phyloP scores from a whole-genome alignment of 2,888 invertebrate species.

The Slavum lentiscoides region DNA sequence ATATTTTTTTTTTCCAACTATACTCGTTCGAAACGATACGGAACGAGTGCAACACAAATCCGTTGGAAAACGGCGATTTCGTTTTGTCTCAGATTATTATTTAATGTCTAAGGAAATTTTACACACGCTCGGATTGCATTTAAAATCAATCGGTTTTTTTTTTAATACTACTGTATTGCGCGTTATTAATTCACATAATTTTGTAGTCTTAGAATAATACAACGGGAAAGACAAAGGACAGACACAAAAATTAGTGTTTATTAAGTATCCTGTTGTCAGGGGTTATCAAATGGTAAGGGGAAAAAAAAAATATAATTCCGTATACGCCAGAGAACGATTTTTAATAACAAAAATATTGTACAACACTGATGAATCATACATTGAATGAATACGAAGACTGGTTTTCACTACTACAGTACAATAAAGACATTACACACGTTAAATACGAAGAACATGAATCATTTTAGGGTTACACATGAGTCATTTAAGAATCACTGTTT shows the following conservation, averaged over 20 bases:
- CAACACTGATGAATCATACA: conserved; percentile 33
- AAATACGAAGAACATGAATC: not conserved
- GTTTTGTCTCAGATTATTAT: no score
- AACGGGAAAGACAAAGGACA: not conserved
- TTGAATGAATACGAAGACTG: not conserved
- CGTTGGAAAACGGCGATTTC: no score
- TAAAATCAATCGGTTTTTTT: no score
- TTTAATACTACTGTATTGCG: no score
- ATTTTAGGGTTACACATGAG: not conserved
- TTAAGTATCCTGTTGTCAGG: conserved; percentile 3
- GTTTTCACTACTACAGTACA: conserved; percentile 13
- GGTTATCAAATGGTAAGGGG: conserved; percentile 2
- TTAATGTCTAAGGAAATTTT: no score
- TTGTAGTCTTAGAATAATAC: not conserved
- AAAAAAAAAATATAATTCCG: not conserved
- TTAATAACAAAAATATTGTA: conserved; percentile 14
- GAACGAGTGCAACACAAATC: not conserved
- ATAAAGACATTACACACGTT: not conserved
- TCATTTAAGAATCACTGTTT: not conserved
- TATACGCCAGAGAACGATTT: not conserved
- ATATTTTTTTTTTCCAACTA: not conserved
- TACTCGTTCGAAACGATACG: not conserved
- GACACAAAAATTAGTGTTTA: conserved; percentile 9
- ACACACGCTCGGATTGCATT: no score
- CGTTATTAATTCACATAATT: no score